phyloP scores from a whole-genome alignment of 2,797 vertebrate species.

The Myotis findleyi region DNA sequence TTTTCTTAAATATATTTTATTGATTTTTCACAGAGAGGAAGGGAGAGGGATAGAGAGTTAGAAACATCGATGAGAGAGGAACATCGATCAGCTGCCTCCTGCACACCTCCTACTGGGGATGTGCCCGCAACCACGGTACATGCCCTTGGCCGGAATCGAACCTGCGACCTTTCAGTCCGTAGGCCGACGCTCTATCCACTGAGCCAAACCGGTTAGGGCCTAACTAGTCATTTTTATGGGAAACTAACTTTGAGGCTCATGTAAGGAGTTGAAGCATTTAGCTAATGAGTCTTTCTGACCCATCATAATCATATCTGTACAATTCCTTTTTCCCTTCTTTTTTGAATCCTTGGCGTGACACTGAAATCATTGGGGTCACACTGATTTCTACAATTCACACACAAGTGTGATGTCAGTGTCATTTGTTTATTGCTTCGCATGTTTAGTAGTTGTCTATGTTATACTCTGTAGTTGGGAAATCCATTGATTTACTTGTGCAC shows the following conservation, averaged over 20 bases:
- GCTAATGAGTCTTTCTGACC: background rate
- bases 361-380: background rate
- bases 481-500: background rate
- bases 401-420: background rate
- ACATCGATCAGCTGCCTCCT: no score
- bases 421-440: background rate
- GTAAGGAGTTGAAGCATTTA: background rate
- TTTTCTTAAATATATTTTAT: no score
- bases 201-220: no score
- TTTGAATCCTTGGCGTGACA: background rate
- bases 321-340: background rate
- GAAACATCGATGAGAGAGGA: no score
- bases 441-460: background rate
- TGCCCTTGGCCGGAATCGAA: no score
- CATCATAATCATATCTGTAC: background rate
- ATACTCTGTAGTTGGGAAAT: slow-evolving; percentile 29
- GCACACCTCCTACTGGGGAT: no score
- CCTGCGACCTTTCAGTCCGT: no score
- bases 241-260: background rate
- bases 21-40: no score
- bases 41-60: no score
- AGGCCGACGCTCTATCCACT: no score
- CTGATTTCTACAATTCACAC: background rate
- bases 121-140: no score
- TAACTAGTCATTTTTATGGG: background rate